These are phyloP conservation scores for Drosophila leonis DNA, from an alignment of 2,888 invertebrate species.

Conservation along the genomic window DNA sequence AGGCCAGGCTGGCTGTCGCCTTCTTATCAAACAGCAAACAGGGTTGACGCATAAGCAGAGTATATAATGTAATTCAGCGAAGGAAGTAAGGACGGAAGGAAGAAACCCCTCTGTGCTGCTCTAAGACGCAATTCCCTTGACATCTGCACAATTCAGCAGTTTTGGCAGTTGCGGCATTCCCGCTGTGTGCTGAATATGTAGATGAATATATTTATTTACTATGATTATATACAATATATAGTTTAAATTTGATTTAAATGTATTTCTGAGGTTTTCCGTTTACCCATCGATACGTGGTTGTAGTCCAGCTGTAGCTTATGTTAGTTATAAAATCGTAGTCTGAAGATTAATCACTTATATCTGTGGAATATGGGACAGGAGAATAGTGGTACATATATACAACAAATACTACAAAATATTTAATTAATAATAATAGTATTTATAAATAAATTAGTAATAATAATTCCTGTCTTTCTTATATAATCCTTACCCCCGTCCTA, in stretches of 20 bases:
- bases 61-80: conserved; percentile 4
- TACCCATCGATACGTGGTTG: not conserved
- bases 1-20: conserved; percentile 20
- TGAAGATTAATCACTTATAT: not conserved
- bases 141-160: conserved; percentile 19
- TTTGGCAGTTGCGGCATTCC: conserved; percentile 30
- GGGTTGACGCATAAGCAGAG: not conserved
- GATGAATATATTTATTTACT: not conserved
- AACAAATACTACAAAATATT: not conserved
- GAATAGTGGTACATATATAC: not conserved
- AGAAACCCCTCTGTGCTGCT: conserved; percentile 1
- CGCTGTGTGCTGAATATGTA: conserved; percentile 16
- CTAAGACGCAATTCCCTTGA: conserved; percentile 15
- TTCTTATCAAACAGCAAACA: conserved; percentile 39
- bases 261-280: not conserved
- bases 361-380: not conserved
- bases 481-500: not conserved
- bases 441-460: too few relatives aligned
- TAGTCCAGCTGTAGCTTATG: not conserved
- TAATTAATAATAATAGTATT: too few relatives aligned
- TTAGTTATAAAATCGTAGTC: not conserved
- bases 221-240: not conserved
- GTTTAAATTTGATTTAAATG: not conserved
- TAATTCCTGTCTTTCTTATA: too few relatives aligned
- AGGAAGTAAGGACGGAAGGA: not conserved